Conservation (phyloP, 1,140 invertebrate genomes). For the Drosophila tani region DNA sequence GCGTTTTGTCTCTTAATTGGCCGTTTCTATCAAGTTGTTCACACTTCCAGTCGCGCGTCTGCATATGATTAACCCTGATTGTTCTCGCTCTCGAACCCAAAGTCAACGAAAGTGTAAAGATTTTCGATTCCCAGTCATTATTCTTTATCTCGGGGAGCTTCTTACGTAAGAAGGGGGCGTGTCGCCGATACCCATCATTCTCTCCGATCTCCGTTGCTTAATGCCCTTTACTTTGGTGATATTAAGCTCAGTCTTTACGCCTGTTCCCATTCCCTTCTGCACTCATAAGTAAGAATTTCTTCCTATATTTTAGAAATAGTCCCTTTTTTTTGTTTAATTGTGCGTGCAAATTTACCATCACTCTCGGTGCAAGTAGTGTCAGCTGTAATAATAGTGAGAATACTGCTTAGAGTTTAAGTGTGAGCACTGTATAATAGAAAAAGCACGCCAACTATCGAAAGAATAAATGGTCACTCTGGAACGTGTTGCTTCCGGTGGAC, state of each 20-base stretch:
- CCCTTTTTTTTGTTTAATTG: too few relatives aligned
- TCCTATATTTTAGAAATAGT: too few relatives aligned
- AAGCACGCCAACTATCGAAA: too few relatives aligned
- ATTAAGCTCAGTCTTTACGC: background rate
- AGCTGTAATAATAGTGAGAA: too few relatives aligned
- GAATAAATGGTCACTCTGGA: too few relatives aligned
- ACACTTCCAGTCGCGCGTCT: conserved; percentile 44
- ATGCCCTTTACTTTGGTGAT: conserved; percentile 12
- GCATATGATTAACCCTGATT: conserved; percentile 63
- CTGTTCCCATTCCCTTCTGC: too few relatives aligned
- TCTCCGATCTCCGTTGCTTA: background rate
- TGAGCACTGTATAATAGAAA: too few relatives aligned
- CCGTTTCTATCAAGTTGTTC: conserved; percentile 41
- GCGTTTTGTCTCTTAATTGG: conserved; percentile 54
- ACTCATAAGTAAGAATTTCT: too few relatives aligned
- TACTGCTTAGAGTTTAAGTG: too few relatives aligned
- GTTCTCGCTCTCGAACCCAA: conserved; percentile 10
- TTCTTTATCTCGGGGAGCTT: conserved; percentile 2
- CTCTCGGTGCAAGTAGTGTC: too few relatives aligned
- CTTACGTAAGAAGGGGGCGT: conserved; percentile 31
- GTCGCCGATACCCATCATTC: background rate
- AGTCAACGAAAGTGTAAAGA: conserved; percentile 72
- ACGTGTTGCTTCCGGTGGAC: too few relatives aligned
- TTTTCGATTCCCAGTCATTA: conserved; percentile 17
- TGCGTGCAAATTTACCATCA: too few relatives aligned